Evolutionary conservation across 2,797 vertebrate genomes (phyloP).

Genomic region (Protosalanx chinensis): DNA sequence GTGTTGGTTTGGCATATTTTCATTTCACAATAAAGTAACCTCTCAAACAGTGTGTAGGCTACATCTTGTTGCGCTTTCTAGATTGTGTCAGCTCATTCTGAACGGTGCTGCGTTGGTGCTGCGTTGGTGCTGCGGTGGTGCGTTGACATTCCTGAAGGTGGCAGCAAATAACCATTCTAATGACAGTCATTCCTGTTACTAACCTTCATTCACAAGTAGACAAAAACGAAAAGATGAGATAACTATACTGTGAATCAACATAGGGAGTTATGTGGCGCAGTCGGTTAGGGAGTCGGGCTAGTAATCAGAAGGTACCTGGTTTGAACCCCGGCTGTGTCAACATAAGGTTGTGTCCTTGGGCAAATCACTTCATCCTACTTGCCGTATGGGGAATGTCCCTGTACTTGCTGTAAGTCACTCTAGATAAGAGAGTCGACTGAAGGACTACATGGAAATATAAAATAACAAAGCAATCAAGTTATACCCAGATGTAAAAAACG

Average conservation of each 20-base stretch:
- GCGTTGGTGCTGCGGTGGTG: not conserved
- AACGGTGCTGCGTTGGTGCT: not conserved
- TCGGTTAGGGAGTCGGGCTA: too few relatives aligned
- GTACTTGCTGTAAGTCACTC: too few relatives aligned
- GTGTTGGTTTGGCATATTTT: slow-evolving; percentile 23
- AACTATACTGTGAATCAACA: not conserved
- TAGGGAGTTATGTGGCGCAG: not conserved
- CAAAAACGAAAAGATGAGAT: not conserved
- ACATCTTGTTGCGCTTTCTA: slow-evolving; percentile 12
- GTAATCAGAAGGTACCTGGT: too few relatives aligned
- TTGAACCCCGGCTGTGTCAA: too few relatives aligned
- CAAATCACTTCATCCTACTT: too few relatives aligned
- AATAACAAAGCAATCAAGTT: not conserved
- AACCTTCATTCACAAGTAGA: not conserved
- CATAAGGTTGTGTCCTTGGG: too few relatives aligned
- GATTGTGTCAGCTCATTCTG: not conserved
- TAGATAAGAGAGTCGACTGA: too few relatives aligned
- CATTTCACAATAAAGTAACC: slow-evolving; percentile 48
- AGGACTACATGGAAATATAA: too few relatives aligned
- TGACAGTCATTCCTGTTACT: not conserved
- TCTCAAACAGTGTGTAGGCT: slow-evolving; percentile 13
- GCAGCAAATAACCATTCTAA: not conserved
- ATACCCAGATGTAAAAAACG: not conserved
- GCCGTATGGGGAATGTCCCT: too few relatives aligned
- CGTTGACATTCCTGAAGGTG: not conserved